These are phyloP conservation scores for Anolis sagrei DNA, from an alignment of 2,113 vertebrate genomes.

Conservation along the genomic window DNA sequence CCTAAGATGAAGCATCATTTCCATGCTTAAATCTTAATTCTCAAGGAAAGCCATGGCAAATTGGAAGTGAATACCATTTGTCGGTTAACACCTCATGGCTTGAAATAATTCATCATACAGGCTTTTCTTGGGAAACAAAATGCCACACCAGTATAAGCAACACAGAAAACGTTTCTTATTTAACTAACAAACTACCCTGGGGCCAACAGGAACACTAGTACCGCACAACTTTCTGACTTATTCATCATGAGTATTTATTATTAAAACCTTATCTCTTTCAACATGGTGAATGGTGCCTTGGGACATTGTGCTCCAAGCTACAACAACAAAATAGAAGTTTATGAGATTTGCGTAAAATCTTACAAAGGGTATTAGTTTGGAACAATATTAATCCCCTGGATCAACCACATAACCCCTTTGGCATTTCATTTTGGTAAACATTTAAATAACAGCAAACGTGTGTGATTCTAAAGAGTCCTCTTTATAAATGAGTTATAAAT, in stretches of 20 bases:
- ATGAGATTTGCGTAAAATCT: conserved; percentile 82
- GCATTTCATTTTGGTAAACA: conserved; percentile 86
- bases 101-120: conserved; percentile 73
- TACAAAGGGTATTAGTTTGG: conserved; percentile 79
- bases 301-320: conserved; percentile 74
- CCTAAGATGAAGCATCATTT: conserved; percentile 65
- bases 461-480: conserved; percentile 78
- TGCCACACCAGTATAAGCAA: conserved; percentile 67
- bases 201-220: conserved; percentile 77
- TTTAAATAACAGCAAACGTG: conserved; percentile 81
- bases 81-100: conserved; percentile 70
- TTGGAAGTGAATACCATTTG: conserved; percentile 70
- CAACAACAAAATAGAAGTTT: conserved; percentile 79
- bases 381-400: conserved; percentile 82
- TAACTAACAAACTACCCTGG: conserved; percentile 81
- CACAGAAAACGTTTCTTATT: conserved; percentile 80
- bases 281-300: conserved; percentile 79
- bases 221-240: conserved; percentile 83
- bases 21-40: conserved; percentile 65
- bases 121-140: conserved; percentile 75
- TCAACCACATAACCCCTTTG: conserved; percentile 77
- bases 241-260: conserved; percentile 86
- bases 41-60: conserved; percentile 66
- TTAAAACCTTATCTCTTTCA: conserved; percentile 87
- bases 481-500: conserved; percentile 61